Percentiles rank a stretch among this genome's conserved stretches.
These are phyloP conservation scores for Phocides pigmalion DNA, from an alignment of 1,140 invertebrate species.

Conservation along the genomic window DNA sequence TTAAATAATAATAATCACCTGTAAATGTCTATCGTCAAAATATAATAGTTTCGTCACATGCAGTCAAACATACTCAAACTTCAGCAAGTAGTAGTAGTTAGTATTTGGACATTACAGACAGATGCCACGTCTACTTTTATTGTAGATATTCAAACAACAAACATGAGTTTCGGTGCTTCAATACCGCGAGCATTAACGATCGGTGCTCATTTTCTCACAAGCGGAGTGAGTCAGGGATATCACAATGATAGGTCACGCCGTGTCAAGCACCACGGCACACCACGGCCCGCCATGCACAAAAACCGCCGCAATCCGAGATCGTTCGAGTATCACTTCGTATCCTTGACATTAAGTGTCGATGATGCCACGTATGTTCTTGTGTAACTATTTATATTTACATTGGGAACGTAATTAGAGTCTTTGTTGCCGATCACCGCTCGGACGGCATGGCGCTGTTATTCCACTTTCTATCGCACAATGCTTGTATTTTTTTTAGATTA, in stretches of 20 bases:
- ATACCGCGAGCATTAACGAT: slow-evolving; percentile 17
- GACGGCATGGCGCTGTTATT: slow-evolving; percentile 12
- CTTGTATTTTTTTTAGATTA: slow-evolving; percentile 1
- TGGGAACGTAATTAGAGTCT: slow-evolving; percentile 27
- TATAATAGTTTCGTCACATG: no score
- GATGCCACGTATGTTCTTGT: slow-evolving; percentile 35
- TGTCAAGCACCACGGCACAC: slow-evolving; percentile 16
- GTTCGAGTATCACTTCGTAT: slow-evolving; percentile 32
- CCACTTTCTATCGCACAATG: slow-evolving; percentile 16
- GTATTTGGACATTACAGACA: slow-evolving; percentile 1
- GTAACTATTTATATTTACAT: slow-evolving; percentile 34
- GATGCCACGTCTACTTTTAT: neutral
- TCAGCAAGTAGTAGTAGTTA: neutral
- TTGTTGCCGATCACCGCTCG: slow-evolving; percentile 14
- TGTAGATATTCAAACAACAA: slow-evolving; percentile 14
- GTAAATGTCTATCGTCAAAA: no score
- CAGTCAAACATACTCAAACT: no score
- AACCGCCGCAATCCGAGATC: slow-evolving; percentile 30
- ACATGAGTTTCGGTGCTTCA: slow-evolving; percentile 31
- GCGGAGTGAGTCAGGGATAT: slow-evolving; percentile 30
- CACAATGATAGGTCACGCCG: slow-evolving; percentile 32
- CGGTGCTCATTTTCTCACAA: slow-evolving; percentile 30
- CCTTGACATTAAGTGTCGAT: slow-evolving; percentile 52
- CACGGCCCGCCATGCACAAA: slow-evolving; percentile 25
- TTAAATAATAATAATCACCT: no score